phyloP scores from a whole-genome alignment of 2,888 invertebrate species.

The Diarsia mendica region DNA sequence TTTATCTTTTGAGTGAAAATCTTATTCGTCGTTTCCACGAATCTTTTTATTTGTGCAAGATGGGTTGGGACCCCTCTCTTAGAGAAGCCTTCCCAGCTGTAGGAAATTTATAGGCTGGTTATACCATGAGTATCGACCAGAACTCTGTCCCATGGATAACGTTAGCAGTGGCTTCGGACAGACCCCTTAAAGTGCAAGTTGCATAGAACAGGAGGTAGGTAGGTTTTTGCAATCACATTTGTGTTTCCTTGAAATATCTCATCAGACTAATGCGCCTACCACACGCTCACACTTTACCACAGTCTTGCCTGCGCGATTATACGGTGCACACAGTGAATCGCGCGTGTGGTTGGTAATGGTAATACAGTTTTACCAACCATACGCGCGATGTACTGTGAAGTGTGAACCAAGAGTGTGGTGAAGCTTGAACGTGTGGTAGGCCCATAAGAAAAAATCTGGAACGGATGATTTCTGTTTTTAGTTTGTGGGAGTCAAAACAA shows the following conservation, averaged over 20 bases:
- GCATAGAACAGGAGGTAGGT: not conserved
- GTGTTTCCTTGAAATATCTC: not conserved
- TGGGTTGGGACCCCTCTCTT: not conserved
- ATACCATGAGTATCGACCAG: not conserved
- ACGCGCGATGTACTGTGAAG: no score
- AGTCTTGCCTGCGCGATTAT: no score
- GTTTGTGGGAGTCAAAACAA: no score
- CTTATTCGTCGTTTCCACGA: not conserved
- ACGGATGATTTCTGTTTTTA: not conserved
- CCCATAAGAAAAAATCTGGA: not conserved
- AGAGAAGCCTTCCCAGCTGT: not conserved
- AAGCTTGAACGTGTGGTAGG: no score
- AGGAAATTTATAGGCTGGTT: not conserved
- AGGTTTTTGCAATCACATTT: not conserved
- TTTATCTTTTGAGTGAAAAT: slow-evolving; percentile 4
- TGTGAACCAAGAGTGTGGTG: no score
- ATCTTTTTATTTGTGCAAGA: not conserved
- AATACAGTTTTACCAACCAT: no score
- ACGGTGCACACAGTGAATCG: no score
- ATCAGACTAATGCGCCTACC: no score
- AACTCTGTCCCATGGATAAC: not conserved
- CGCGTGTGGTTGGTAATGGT: no score
- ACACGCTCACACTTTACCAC: no score
- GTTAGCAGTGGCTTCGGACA: not conserved
- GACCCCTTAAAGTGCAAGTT: not conserved